Conservation (phyloP, 1,140 invertebrate genomes). For the Charaxes varanes region DNA sequence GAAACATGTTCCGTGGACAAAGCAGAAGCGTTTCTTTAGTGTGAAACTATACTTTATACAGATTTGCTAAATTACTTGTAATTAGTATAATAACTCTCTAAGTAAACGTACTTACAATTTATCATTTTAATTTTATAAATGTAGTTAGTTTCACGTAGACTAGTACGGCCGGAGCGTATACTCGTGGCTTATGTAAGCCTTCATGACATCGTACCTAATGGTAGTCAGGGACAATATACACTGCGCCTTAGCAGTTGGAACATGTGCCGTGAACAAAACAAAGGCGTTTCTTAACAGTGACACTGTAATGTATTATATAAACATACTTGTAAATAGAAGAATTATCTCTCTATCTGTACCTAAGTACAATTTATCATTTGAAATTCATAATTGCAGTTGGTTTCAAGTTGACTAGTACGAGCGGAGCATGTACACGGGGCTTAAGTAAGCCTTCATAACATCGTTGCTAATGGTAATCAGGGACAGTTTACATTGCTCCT, state of each 20-base stretch:
- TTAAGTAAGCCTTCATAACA: constrained; percentile 21
- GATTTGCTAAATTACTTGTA: too few relatives aligned
- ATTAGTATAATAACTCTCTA: too few relatives aligned
- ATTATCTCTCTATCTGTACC: too few relatives aligned
- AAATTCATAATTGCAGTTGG: too few relatives aligned
- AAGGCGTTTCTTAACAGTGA: constrained; percentile 17
- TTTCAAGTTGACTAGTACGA: too few relatives aligned
- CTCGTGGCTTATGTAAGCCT: constrained; percentile 8
- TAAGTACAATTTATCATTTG: too few relatives aligned
- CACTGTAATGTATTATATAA: constrained; percentile 5
- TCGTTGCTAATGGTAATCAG: constrained; percentile 27
- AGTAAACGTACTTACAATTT: too few relatives aligned
- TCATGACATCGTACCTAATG: constrained; percentile 30
- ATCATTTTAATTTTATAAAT: too few relatives aligned
- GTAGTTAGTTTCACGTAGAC: too few relatives aligned
- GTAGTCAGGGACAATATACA: constrained; percentile 21
- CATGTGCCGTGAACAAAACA: constrained; percentile 39
- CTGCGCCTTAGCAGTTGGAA: constrained; percentile 21
- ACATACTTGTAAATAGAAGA: too few relatives aligned
- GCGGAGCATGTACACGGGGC: not conserved
- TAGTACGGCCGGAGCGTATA: constrained; percentile 1
- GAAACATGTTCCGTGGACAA: constrained; percentile 36
- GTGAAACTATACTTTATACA: too few relatives aligned
- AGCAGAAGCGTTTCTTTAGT: too few relatives aligned
- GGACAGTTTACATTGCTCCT: constrained; percentile 17